These are phyloP conservation scores for Campylomormyrus numenius DNA, from an alignment of 2,113 vertebrate genomes.

Conservation along the genomic window DNA sequence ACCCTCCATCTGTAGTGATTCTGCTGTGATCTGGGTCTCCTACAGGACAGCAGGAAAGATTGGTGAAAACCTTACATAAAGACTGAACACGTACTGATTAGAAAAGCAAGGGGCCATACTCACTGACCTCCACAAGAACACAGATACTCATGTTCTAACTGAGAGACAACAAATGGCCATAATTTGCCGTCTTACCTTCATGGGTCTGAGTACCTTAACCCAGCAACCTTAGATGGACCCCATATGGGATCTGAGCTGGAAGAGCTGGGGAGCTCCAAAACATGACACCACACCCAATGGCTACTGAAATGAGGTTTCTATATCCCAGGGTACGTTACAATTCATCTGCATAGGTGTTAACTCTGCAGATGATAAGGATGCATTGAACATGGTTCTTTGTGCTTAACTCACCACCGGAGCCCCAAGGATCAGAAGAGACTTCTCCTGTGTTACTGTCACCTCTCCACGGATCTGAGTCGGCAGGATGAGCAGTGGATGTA, in stretches of 20 bases:
- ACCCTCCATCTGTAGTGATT: not conserved
- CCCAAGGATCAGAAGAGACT: slow-evolving; percentile 17
- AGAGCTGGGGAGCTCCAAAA: not conserved
- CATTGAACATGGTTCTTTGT: not conserved
- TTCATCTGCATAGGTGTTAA: not conserved
- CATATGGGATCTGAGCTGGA: not conserved
- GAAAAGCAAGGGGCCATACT: not conserved
- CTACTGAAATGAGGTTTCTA: not conserved
- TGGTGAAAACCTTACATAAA: not conserved
- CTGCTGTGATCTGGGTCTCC: not conserved
- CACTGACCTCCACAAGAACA: not conserved
- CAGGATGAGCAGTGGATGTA: slow-evolving; percentile 22
- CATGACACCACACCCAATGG: not conserved
- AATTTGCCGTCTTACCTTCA: not conserved
- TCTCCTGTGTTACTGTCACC: not conserved
- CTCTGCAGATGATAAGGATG: not conserved
- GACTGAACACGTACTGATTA: not conserved
- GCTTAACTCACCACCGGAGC: slow-evolving; percentile 30
- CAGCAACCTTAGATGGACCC: not conserved
- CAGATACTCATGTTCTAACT: not conserved
- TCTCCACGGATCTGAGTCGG: slow-evolving; percentile 25
- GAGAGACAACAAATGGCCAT: not conserved
- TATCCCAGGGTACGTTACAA: not conserved
- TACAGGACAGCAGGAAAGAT: not conserved
- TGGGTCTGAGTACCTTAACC: not conserved